Evolutionary conservation across 1,140 invertebrate species (phyloP), one percentile per base, ranked within the genome.

Genomic region (Anadara kagoshimensis): DNA sequence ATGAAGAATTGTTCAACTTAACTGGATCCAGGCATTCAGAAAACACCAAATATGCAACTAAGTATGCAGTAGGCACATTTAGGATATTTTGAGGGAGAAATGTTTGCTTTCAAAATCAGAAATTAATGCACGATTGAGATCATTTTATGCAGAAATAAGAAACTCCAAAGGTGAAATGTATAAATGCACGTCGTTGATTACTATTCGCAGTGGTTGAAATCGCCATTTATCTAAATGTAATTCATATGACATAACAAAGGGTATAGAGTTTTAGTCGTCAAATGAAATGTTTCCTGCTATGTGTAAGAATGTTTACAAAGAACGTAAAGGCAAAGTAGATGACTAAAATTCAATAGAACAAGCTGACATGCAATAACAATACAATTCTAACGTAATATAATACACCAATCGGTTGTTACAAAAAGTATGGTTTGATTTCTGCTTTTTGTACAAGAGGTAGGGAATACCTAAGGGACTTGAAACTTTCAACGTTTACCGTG

Each of bases 201-300:
- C 53, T 2, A 56, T 56, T 56, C 16, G 53, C 10, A 56, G 18
- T 36, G 26, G 56, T 14, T 18, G 29, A 16, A 2, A 1, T 2
- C 56, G 56, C 1, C 26, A 58, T 58, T 14, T 29, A 26, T 12
- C 24, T 4, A 58, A 58, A n/a, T n/a, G 12, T 11, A 10, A 58
- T 8, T 12, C 11, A 1, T 29, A 36, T 58, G 56, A 58, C 12
- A 2, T 58, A 3, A 36, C 20, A 11, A 56, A 56, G 10, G 53
- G 20, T 22, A 3, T 24, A 2, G 3, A 18, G 10, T 56, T 56
- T 20, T 29, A 58, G 36, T n/a, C 12, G 12, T 58, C 56, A 14
- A 58, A 58, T 58, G 56, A 29, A 58, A 58, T 58, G 22, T 58
- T 58, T 36, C 0, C 36, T 5, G 5, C 56, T 12, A 36, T 58